Base-by-base conservation (phyloP, 2,888 invertebrate species). In the Chelonus formosanus region DNA sequence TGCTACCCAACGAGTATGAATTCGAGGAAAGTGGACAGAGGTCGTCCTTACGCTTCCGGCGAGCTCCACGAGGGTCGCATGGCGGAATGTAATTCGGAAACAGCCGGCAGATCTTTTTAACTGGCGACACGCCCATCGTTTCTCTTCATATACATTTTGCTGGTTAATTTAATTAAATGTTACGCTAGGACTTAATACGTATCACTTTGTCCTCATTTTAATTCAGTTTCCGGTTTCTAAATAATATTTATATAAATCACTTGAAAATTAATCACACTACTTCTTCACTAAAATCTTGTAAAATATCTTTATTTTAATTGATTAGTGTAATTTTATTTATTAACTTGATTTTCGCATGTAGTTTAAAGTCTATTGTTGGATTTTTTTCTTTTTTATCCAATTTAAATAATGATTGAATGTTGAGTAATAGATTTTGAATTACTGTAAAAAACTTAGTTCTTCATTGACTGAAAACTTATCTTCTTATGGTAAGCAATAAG, bases 11-110 rank as follows among this genome's bases (percentile, higher is more conserved):
- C 56, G 53, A 45, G 52, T 52, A 62, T 62, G 56, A 61, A 62
- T 67, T 67, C 67, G 57, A 53, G 67, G 67, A 67, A 67, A 67
- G 57, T 67, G 58, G 62, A 61, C 61, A 62, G 67, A 56, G 66
- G 65, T 45, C 55, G 62, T 44, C 45, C 36, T 63, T 45, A 62
- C 53, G 62, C 67, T 67, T 58, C 57, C 53, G 56, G 54, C 47
- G 35, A 56, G 65, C 52, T 31, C 56, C 56, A 60, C 61, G 52
- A 66, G 58, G 62, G 67, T 52, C 67, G 62, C 67, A 66, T 62
- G 61, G 61, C 53, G 58, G 57, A 67, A 67, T 67, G 62, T 67
- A 66, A 66, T 66, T 62, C 61, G 61, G 61, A 62, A 66, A 66
- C 61, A 56, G 60, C 60, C 61, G 62, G 52, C 56, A 60, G 43